phyloP scores from a whole-genome alignment of 2,113 vertebrate species.

The Nesoenas mayeri region DNA sequence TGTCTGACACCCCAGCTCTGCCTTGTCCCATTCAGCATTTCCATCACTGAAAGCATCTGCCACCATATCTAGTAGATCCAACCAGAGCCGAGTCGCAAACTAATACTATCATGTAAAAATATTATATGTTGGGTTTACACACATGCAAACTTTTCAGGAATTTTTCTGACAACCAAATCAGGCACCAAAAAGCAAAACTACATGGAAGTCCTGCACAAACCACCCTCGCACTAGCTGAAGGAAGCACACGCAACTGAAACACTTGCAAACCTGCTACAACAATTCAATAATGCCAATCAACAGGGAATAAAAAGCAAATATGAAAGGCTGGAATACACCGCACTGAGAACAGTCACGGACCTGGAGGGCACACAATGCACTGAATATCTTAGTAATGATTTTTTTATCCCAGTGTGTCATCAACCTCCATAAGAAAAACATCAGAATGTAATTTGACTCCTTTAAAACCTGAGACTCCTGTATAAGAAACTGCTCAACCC shows the following conservation, averaged over 20 bases:
- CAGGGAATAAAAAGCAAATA: neutral
- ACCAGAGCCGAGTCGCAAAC: neutral
- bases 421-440: neutral
- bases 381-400: too few species aligned
- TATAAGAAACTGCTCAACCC: neutral
- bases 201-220: neutral
- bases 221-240: neutral
- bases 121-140: neutral
- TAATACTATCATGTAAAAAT: neutral
- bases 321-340: too few species aligned
- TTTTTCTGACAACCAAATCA: neutral
- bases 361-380: too few species aligned
- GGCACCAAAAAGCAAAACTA: neutral
- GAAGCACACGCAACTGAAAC: neutral
- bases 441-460: neutral
- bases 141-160: neutral
- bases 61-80: neutral
- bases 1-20: neutral
- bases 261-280: neutral
- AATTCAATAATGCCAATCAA: neutral
- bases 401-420: too few species aligned
- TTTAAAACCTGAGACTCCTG: neutral
- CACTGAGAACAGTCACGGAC: too few species aligned
- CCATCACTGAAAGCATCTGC: neutral
- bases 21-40: neutral